These are phyloP conservation scores for Synanthedon andrenaeformis DNA, from an alignment of 2,888 invertebrate species.

Conservation along the genomic window DNA sequence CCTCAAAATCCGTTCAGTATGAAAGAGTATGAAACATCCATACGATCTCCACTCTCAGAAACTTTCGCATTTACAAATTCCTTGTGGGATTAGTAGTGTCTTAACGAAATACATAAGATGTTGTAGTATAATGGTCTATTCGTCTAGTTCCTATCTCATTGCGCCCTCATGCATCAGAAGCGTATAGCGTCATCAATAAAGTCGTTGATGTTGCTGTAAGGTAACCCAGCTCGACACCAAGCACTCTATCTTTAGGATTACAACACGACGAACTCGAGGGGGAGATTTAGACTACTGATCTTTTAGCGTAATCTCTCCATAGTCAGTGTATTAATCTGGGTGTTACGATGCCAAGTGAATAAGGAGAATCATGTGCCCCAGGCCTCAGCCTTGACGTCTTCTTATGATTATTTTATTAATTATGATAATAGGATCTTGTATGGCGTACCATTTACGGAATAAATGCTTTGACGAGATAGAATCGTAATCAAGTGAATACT, in stretches of 20 bases:
- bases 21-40: too few relatives aligned
- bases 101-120: too few relatives aligned
- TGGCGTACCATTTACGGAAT: background rate
- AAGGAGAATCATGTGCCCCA: background rate
- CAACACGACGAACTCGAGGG: slow-evolving; percentile 22
- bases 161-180: background rate
- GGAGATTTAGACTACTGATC: slow-evolving; percentile 52
- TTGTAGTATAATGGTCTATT: background rate
- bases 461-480: background rate
- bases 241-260: slow-evolving; percentile 54
- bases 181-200: slow-evolving; percentile 17
- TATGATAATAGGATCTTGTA: background rate
- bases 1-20: too few relatives aligned
- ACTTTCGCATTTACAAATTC: too few relatives aligned
- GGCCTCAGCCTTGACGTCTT: background rate
- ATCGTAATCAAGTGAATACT: background rate
- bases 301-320: slow-evolving; percentile 42
- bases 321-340: slow-evolving; percentile 32
- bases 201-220: slow-evolving; percentile 10
- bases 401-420: background rate
- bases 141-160: background rate
- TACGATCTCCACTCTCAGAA: too few relatives aligned
- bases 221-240: slow-evolving; percentile 22
- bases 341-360: slow-evolving; percentile 13
- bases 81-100: too few relatives aligned